Evolutionary conservation across 2,888 invertebrate genomes (phyloP).

Genomic region (Sphaerophoria rueppellii): DNA sequence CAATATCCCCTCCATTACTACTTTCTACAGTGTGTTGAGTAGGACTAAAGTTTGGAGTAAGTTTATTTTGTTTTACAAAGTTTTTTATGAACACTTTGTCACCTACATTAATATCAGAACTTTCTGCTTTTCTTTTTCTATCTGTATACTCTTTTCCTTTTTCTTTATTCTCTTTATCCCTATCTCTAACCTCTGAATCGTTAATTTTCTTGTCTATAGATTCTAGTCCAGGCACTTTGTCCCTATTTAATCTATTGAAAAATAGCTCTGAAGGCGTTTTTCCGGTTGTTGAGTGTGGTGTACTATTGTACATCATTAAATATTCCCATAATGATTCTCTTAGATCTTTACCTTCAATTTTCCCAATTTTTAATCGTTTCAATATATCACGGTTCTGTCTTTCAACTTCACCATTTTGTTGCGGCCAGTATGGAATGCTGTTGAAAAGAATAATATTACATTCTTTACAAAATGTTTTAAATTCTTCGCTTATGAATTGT

Average conservation of each 20-base stretch:
- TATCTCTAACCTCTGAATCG: constrained; percentile 40
- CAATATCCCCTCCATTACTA: constrained; percentile 19
- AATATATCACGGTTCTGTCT: constrained; percentile 49
- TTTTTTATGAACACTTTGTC: constrained; percentile 35
- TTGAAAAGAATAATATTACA: constrained; percentile 58
- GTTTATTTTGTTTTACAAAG: constrained; percentile 44
- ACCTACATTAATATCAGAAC: constrained; percentile 40
- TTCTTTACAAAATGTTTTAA: constrained; percentile 57
- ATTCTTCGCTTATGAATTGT: constrained; percentile 69
- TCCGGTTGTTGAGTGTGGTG: constrained; percentile 53
- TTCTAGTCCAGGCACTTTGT: constrained; percentile 35
- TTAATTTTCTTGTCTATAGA: constrained; percentile 36
- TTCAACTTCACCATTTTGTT: constrained; percentile 61
- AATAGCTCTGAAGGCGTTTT: constrained; percentile 46
- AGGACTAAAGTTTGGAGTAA: constrained; percentile 36
- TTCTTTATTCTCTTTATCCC: constrained; percentile 41
- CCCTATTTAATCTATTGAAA: constrained; percentile 44
- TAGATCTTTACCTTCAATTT: constrained; percentile 51
- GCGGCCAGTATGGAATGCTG: constrained; percentile 54
- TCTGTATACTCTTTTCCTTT: constrained; percentile 39
- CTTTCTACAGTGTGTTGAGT: constrained; percentile 37
- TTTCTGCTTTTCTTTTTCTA: constrained; percentile 37
- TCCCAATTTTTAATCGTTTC: constrained; percentile 53
- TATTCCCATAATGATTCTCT: constrained; percentile 34
- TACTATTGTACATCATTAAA: constrained; percentile 54